phyloP scores from a whole-genome alignment of 2,113 vertebrate species.

The Motacilla alba region DNA sequence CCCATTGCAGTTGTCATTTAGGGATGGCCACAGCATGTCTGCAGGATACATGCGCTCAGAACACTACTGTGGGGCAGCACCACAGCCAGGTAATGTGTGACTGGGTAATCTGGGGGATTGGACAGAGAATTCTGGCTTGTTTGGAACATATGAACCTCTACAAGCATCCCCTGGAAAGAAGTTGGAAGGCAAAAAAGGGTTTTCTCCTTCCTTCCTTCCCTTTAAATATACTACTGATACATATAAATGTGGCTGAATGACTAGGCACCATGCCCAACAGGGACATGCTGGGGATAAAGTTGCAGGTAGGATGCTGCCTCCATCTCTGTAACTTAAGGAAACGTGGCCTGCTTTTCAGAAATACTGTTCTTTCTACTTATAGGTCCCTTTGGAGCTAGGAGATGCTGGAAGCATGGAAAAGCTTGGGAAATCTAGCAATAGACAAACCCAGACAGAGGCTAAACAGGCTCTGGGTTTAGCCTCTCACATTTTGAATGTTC shows the following conservation, averaged over 20 bases:
- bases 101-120: neutral
- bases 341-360: neutral
- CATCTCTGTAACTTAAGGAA: neutral
- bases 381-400: neutral
- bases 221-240: neutral
- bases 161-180: neutral
- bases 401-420: neutral
- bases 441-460: neutral
- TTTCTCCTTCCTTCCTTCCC: neutral
- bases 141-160: neutral
- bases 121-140: neutral
- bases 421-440: neutral
- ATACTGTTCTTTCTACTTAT: neutral
- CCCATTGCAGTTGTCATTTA: neutral
- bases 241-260: neutral
- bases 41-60: fast-evolving
- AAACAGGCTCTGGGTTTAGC: neutral
- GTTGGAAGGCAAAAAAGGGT: neutral
- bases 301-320: neutral
- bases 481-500: neutral
- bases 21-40: neutral
- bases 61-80: neutral
- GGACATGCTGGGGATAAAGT: neutral
- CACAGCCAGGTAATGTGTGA: fast-evolving
- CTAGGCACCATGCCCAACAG: neutral